A percentile compares a stretch with the other conserved stretches of the same genome.
phyloP scores from a whole-genome alignment of 2,797 vertebrate species.

The Phrynocephalus forsythii region DNA sequence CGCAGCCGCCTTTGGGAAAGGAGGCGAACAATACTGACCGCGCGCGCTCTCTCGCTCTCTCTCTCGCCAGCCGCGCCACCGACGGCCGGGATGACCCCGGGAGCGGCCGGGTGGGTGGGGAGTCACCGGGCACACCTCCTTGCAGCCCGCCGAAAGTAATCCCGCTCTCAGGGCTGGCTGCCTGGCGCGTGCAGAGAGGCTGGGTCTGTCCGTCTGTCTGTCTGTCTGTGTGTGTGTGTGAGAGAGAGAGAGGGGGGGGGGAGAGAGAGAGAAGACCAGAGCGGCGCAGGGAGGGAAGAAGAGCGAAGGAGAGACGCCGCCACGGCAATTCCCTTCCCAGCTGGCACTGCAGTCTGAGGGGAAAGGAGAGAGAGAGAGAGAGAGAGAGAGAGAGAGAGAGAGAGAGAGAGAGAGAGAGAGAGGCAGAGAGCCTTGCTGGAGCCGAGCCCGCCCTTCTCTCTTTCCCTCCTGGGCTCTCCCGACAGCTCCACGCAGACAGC shows the following conservation, averaged over 20 bases:
- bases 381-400: neutral
- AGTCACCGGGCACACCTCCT: conserved; percentile 59
- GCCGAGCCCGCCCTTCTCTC: conserved; percentile 36
- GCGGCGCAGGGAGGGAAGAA: neutral
- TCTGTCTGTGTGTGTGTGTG: too few species aligned
- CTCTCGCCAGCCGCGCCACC: neutral
- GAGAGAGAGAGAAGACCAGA: neutral
- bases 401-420: neutral
- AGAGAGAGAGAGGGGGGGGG: neutral
- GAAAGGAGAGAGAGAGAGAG: neutral
- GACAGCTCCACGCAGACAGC: neutral
- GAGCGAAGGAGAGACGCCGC: conserved; percentile 35
- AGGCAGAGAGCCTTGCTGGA: conserved; percentile 13
- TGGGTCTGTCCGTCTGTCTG: too few species aligned
- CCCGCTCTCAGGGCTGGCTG: conserved; percentile 38
- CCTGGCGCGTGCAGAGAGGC: conserved; percentile 18
- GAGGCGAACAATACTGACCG: conserved; percentile 31
- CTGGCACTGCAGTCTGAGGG: conserved; percentile 43
- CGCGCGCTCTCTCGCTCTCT: neutral
- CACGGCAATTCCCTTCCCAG: conserved; percentile 40
- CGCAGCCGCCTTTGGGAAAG: conserved; percentile 25
- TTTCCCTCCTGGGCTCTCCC: conserved; percentile 32
- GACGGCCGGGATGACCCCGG: conserved; percentile 44
- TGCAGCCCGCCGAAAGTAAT: conserved; percentile 53
- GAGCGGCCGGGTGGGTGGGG: conserved; percentile 12